A percentile compares a stretch with the other conserved stretches of the same genome.
Conservation (phyloP, 2,113 vertebrate genomes). For the Gulo gulo region DNA sequence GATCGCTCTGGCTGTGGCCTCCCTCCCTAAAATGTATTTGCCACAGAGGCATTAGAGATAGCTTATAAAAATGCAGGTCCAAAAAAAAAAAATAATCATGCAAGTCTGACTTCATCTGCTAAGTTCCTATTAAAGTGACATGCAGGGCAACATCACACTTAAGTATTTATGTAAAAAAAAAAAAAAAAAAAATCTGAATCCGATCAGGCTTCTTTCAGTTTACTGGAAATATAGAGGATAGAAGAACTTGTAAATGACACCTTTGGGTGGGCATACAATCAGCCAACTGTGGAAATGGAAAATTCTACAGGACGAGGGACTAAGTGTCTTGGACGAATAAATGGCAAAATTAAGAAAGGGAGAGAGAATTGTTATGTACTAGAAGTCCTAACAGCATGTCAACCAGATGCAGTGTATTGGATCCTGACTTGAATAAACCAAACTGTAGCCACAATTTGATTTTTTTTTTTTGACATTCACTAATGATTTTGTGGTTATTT, state of each 20-base stretch:
- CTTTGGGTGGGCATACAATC: not conserved
- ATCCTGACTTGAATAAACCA: slow-evolving; percentile 8
- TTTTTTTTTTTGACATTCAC: not conserved
- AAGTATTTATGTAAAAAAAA: not conserved
- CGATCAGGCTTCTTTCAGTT: not conserved
- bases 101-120: not conserved
- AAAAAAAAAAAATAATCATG: not conserved
- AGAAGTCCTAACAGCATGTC: not conserved
- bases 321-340: not conserved
- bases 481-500: not conserved
- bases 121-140: not conserved
- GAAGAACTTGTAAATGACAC: not conserved
- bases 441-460: not conserved
- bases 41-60: not conserved
- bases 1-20: not conserved
- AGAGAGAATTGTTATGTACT: not conserved
- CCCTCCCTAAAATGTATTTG: not conserved
- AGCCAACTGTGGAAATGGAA: not conserved
- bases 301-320: not conserved
- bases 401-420: not conserved
- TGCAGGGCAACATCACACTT: not conserved
- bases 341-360: not conserved
- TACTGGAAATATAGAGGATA: not conserved
- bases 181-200: no score
- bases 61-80: not conserved